Percentiles rank a stretch among this genome's conserved stretches.
Evolutionary conservation across 2,113 vertebrate genomes (phyloP).

Genomic region (Piaya cayana): DNA sequence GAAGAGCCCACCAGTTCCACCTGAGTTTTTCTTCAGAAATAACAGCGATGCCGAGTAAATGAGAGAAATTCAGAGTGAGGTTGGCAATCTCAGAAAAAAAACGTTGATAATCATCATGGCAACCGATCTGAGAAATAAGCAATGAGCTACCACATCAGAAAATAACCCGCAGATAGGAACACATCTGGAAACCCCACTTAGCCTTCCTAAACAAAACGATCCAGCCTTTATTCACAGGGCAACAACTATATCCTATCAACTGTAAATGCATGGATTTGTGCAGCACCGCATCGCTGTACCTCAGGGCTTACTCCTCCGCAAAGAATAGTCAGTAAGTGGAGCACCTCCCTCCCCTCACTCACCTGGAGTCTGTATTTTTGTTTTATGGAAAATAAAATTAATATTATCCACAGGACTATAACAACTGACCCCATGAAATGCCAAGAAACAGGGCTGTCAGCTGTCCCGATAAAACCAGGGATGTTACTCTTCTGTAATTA

Average conservation of each 20-base stretch:
- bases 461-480: background rate
- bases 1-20: background rate
- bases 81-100: background rate
- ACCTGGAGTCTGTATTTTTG: background rate
- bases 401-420: background rate
- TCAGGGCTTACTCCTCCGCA: background rate
- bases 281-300: background rate
- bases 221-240: background rate
- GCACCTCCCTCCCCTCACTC: background rate
- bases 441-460: background rate
- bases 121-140: background rate
- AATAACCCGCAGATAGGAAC: background rate
- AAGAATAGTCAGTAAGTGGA: background rate
- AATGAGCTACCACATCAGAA: background rate
- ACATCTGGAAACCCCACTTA: background rate
- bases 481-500: background rate
- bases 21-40: rapidly evolving
- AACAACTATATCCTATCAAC: background rate
- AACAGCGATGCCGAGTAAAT: background rate
- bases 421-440: background rate
- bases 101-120: background rate
- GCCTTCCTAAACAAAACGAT: background rate
- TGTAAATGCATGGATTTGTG: background rate
- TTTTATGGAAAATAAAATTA: background rate
- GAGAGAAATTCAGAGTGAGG: background rate